Evolutionary conservation across 2,888 invertebrate species (phyloP).

Genomic region (Drosophila affinis): DNA sequence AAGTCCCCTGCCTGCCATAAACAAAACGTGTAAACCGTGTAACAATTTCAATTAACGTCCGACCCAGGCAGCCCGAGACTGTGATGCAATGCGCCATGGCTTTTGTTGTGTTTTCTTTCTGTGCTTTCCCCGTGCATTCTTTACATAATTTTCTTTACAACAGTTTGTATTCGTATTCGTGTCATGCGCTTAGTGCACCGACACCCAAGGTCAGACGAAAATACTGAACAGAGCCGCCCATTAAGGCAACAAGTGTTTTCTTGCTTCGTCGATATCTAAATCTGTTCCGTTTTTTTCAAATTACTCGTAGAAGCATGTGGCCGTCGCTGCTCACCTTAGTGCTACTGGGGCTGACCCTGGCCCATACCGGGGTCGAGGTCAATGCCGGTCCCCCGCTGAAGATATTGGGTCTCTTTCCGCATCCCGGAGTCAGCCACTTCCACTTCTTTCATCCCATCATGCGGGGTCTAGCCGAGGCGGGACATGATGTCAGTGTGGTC

Average conservation of each 20-base stretch:
- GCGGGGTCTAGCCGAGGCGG: constrained; percentile 84
- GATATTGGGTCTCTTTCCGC: constrained; percentile 84
- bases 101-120: constrained; percentile 32
- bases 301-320: constrained; percentile 24
- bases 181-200: constrained; percentile 61
- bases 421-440: constrained; percentile 84
- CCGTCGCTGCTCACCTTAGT: constrained; percentile 16
- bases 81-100: constrained; percentile 40
- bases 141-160: constrained; percentile 62
- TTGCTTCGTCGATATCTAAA: constrained; percentile 11
- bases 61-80: neutral
- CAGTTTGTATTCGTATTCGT: constrained; percentile 24
- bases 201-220: constrained; percentile 53
- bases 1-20: neutral
- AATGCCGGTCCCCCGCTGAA: constrained; percentile 67
- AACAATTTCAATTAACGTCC: constrained; percentile 6
- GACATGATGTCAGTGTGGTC: constrained; percentile 85
- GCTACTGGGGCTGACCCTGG: constrained; percentile 23
- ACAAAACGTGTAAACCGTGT: constrained; percentile 9
- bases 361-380: constrained; percentile 15
- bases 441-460: constrained; percentile 84
- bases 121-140: constrained; percentile 30
- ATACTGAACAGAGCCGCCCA: constrained; percentile 20
- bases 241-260: constrained; percentile 63
- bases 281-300: neutral